Evolutionary conservation across 1,140 invertebrate genomes (phyloP).

Genomic region (Ceratosolen solmsi): DNA sequence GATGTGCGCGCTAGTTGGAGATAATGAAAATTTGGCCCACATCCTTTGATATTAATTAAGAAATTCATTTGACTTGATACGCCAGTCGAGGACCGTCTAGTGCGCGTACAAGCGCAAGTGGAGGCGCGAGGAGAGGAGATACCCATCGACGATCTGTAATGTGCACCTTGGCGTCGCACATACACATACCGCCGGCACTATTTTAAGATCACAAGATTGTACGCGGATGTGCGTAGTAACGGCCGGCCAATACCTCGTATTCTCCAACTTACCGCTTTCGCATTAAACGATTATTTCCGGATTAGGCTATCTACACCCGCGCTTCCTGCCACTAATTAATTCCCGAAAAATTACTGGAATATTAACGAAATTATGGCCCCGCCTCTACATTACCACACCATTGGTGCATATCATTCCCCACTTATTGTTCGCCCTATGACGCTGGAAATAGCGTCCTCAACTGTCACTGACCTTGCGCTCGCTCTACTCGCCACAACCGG

Average conservation of each 20-base stretch:
- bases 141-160: constrained; percentile 63
- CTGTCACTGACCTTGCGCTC: too few relatives aligned
- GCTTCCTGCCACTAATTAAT: too few relatives aligned
- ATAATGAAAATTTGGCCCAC: background rate
- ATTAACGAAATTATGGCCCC: too few relatives aligned
- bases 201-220: constrained; percentile 22
- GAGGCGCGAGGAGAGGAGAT: constrained; percentile 55
- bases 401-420: too few relatives aligned
- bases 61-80: background rate
- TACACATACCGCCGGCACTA: background rate
- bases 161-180: constrained; percentile 56
- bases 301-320: too few relatives aligned
- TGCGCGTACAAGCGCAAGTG: background rate
- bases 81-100: background rate
- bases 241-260: background rate
- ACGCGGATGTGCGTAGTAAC: background rate
- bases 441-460: too few relatives aligned
- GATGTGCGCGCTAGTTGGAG: background rate
- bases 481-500: too few relatives aligned
- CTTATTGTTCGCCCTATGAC: too few relatives aligned
- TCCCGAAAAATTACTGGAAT: too few relatives aligned
- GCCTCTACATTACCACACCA: too few relatives aligned
- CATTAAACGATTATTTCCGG: constrained; percentile 64
- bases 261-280: background rate
- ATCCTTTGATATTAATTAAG: background rate